These are phyloP conservation scores for Bombus haemorrhoidalis DNA, from an alignment of 1,140 invertebrate species.

Conservation along the genomic window DNA sequence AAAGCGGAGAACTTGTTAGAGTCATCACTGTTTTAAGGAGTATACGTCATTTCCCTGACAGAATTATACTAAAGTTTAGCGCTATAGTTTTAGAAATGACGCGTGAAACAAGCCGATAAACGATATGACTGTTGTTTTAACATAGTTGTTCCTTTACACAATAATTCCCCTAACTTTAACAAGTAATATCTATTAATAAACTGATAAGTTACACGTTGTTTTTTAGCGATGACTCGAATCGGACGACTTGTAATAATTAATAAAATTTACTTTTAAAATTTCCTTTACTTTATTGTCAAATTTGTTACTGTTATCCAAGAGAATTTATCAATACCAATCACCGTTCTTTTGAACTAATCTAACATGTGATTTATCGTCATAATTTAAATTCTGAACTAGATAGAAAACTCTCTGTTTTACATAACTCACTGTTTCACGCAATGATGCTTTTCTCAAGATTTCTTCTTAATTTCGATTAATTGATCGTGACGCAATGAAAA, in stretches of 20 bases:
- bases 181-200: background rate
- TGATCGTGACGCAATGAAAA: background rate
- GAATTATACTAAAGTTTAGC: background rate
- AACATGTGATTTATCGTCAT: background rate
- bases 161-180: too few species aligned
- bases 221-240: background rate
- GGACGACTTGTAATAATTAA: background rate
- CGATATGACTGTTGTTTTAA: background rate
- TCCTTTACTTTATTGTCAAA: background rate
- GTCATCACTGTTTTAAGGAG: conserved; percentile 43
- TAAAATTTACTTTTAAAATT: background rate
- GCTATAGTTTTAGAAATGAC: background rate
- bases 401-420: background rate
- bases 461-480: conserved; percentile 30
- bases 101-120: background rate
- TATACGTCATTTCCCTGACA: conserved; percentile 13
- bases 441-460: background rate
- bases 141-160: too few species aligned
- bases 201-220: background rate
- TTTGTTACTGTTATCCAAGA: too few species aligned
- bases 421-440: background rate
- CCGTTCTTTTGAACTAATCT: too few species aligned
- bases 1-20: background rate
- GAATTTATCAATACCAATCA: too few species aligned
- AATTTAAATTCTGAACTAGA: background rate